A percentile compares a stretch with the other conserved stretches of the same genome.
Conservation (phyloP, 2,797 vertebrate genomes). For the Sylvia borin region DNA sequence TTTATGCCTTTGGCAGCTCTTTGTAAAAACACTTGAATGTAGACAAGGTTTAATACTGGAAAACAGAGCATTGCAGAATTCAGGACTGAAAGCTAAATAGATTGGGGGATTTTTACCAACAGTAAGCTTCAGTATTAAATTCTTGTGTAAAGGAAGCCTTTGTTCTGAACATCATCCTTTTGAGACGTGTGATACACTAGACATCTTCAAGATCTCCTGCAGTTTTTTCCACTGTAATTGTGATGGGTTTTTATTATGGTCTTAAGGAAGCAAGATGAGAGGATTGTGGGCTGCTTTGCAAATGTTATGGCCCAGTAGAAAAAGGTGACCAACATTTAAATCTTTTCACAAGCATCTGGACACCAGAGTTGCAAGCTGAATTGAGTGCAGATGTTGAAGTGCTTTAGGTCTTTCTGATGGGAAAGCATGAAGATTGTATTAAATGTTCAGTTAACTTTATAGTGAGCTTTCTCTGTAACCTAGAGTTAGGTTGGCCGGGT, state of each 20-base stretch:
- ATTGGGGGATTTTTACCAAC: not conserved
- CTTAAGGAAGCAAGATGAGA: not conserved
- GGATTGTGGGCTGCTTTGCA: not conserved
- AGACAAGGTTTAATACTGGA: not conserved
- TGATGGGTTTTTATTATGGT: not conserved
- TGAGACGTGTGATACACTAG: not conserved
- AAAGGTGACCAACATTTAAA: not conserved
- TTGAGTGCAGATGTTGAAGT: not conserved
- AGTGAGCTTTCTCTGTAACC: not conserved
- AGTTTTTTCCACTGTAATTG: not conserved
- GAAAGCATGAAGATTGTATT: not conserved
- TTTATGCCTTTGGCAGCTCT: not conserved
- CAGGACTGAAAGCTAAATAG: not conserved
- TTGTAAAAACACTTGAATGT: not conserved
- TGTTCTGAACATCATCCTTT: not conserved
- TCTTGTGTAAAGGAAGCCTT: not conserved
- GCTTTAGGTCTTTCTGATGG: not conserved
- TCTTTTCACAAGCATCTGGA: slow-evolving; percentile 3
- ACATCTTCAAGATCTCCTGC: not conserved
- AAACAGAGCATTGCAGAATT: not conserved
- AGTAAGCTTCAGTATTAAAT: not conserved
- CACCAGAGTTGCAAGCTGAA: not conserved
- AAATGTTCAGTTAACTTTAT: not conserved
- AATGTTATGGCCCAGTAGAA: not conserved
- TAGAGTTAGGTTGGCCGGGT: not conserved